These are phyloP conservation scores for Ditula angustiorana DNA, from an alignment of 2,888 invertebrate species.

Conservation along the genomic window DNA sequence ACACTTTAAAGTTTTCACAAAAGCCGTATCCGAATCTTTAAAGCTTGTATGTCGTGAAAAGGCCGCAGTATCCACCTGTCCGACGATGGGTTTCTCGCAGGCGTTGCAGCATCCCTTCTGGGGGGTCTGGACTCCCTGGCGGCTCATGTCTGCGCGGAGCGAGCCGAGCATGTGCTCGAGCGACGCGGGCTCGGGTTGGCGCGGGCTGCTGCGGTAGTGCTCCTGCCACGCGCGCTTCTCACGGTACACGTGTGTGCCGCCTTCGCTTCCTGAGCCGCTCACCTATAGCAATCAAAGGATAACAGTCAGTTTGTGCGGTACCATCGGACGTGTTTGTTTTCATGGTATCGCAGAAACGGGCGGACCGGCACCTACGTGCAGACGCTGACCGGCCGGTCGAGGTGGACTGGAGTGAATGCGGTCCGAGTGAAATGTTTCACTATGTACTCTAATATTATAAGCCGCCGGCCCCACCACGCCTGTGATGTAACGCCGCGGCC, in stretches of 20 bases:
- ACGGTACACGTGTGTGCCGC: conserved; percentile 87
- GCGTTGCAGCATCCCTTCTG: conserved; percentile 99
- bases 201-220: conserved; percentile 82
- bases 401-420: conserved; percentile 78
- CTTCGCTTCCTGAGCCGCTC: conserved; percentile 73
- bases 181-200: conserved; percentile 84
- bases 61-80: conserved; percentile 89
- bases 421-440: conserved; percentile 81
- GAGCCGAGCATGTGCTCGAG: conserved; percentile 96
- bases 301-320: conserved; percentile 32
- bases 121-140: conserved; percentile 99
- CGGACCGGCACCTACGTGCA: conserved; percentile 62
- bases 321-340: conserved; percentile 31
- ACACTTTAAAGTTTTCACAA: conserved; percentile 27
- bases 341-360: conserved; percentile 44
- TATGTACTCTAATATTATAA: conserved; percentile 85
- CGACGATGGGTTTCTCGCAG: conserved; percentile 99
- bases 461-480: conserved; percentile 79
- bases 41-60: not conserved
- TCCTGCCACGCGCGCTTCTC: conserved; percentile 85
- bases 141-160: conserved; percentile 98
- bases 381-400: conserved; percentile 68
- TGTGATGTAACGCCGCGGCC: conserved; percentile 81
- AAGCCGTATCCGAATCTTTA: conserved; percentile 32
- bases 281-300: conserved; percentile 61